Conservation (phyloP, 2,888 invertebrate genomes). For the Sinelater perroti region DNA sequence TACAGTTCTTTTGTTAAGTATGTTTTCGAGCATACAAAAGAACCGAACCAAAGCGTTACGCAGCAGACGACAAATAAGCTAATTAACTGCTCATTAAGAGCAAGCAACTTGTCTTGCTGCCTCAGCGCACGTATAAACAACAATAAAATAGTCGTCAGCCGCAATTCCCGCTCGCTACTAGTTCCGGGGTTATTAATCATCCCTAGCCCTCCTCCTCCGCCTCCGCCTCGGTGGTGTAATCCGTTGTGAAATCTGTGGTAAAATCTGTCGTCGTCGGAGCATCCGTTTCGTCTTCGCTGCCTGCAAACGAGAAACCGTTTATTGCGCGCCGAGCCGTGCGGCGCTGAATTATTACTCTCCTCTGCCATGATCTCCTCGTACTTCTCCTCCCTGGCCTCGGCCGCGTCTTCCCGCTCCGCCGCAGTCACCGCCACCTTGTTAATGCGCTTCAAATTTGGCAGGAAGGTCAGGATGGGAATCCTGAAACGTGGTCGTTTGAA, state of each 20-base stretch:
- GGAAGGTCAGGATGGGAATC: constrained; percentile 62
- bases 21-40: too few species aligned
- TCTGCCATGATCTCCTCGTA: constrained; percentile 54
- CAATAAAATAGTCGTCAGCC: constrained; percentile 3
- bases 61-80: too few species aligned
- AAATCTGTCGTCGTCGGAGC: constrained; percentile 39
- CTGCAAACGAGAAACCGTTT: constrained; percentile 15
- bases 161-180: too few species aligned
- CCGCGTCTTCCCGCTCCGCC: constrained; percentile 62
- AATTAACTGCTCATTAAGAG: too few species aligned
- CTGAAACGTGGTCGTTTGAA: too few species aligned
- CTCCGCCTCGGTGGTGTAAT: constrained; percentile 35
- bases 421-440: constrained; percentile 64
- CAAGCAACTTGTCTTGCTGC: too few species aligned
- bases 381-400: constrained; percentile 46
- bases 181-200: neutral
- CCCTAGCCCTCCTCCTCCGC: neutral
- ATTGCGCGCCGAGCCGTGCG: neutral
- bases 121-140: neutral
- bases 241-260: constrained; percentile 39
- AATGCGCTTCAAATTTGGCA: constrained; percentile 65
- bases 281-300: constrained; percentile 41
- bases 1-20: too few species aligned
- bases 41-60: too few species aligned
- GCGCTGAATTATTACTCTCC: constrained; percentile 46